A percentile compares a stretch with the other conserved stretches of the same genome.
These are phyloP conservation scores for Lamprologus ornatipinnis DNA, from an alignment of 2,113 vertebrate genomes.

Conservation along the genomic window DNA sequence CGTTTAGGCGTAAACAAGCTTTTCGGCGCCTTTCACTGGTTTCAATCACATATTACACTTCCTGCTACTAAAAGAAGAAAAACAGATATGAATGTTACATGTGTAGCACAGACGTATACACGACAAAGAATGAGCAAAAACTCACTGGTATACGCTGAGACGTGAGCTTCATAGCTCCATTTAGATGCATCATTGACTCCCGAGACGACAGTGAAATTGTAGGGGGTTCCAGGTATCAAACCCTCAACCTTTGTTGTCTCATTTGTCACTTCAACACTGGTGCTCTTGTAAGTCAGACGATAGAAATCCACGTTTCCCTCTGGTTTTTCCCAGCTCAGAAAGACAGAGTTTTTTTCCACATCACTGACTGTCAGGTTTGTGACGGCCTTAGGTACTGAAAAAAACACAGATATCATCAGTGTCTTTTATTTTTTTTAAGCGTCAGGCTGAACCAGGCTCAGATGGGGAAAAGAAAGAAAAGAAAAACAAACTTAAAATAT, in stretches of 20 bases:
- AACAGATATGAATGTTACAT: neutral
- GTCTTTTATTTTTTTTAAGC: neutral
- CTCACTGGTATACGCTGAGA: constrained; percentile 37
- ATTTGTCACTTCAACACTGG: rapidly evolving
- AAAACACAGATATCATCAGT: neutral
- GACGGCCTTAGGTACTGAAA: constrained; percentile 33
- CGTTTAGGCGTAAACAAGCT: neutral
- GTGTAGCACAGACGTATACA: neutral
- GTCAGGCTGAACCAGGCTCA: neutral
- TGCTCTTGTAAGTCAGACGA: rapidly evolving
- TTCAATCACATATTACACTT: neutral
- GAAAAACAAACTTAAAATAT: neutral
- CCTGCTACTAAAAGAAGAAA: neutral
- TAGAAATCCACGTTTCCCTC: constrained; percentile 7
- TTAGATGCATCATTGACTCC: neutral
- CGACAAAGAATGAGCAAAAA: neutral
- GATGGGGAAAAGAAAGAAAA: neutral
- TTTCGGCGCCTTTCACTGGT: neutral
- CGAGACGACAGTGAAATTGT: constrained; percentile 16
- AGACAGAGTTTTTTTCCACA: neutral
- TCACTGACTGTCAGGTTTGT: rapidly evolving
- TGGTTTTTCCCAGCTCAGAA: constrained; percentile 10
- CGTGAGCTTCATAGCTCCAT: neutral
- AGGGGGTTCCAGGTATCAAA: neutral
- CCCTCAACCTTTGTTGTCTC: rapidly evolving